Evolutionary conservation across 2,113 vertebrate species (phyloP).

Genomic region (Heteronetta atricapilla): DNA sequence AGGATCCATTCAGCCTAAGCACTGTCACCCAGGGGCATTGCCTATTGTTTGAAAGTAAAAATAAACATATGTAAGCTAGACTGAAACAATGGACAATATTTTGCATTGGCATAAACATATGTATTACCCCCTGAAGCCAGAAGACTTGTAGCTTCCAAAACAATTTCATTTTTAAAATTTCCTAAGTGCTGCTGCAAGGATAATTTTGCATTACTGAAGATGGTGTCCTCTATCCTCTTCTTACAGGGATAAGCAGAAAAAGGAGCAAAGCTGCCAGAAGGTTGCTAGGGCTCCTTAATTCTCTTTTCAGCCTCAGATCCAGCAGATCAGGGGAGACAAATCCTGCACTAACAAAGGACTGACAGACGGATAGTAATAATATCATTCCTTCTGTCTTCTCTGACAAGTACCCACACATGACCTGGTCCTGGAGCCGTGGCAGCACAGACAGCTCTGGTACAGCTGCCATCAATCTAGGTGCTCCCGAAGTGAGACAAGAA

Average conservation of each 20-base stretch:
- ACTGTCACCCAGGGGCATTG: slow-evolving; percentile 21
- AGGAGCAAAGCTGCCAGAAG: neutral
- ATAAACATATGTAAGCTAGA: slow-evolving; percentile 16
- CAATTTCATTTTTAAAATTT: neutral
- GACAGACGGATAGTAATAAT: neutral
- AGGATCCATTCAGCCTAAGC: slow-evolving; percentile 5
- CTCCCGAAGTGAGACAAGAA: neutral
- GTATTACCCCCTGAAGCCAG: neutral
- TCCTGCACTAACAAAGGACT: neutral
- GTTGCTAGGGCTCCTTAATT: neutral
- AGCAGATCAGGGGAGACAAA: neutral
- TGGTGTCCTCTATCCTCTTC: neutral
- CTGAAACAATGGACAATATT: slow-evolving; percentile 52
- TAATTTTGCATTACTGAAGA: neutral
- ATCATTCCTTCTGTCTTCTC: neutral
- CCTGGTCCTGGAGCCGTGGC: rapidly evolving
- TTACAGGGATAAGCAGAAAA: neutral
- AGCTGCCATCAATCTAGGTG: neutral
- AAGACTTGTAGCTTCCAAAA: slow-evolving; percentile 6
- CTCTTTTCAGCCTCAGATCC: neutral
- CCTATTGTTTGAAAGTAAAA: slow-evolving; percentile 61
- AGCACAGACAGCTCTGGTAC: neutral
- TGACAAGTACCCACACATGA: neutral
- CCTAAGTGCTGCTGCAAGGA: neutral
- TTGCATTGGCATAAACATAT: slow-evolving; percentile 26